These are phyloP conservation scores for Brachynemurus nebulosus DNA, from an alignment of 2,888 invertebrate genomes.

Conservation along the genomic window DNA sequence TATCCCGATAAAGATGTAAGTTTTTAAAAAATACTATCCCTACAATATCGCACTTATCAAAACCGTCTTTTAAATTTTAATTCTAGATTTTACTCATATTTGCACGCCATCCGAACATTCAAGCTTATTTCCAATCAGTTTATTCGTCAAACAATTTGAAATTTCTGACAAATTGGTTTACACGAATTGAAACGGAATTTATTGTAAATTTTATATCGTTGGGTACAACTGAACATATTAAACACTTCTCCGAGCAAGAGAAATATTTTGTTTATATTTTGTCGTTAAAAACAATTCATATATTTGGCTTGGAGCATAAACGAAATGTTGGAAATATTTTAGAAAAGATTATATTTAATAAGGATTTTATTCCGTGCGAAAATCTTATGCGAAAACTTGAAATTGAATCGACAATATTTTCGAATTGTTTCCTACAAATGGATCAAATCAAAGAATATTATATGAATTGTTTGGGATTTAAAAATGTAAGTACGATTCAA, in stretches of 20 bases:
- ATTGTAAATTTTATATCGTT: conserved; percentile 37
- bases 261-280: conserved; percentile 40
- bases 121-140: conserved; percentile 33
- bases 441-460: conserved; percentile 1
- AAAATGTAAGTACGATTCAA: not conserved
- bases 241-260: conserved; percentile 30
- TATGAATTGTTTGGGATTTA: not conserved
- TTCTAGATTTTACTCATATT: conserved; percentile 30
- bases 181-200: conserved; percentile 45
- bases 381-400: not conserved
- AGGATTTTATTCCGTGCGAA: conserved; percentile 43
- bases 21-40: not conserved
- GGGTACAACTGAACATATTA: conserved; percentile 24
- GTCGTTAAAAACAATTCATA: conserved; percentile 45
- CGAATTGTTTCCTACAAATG: not conserved
- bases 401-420: not conserved
- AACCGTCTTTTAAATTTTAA: conserved; percentile 7
- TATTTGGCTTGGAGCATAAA: conserved; percentile 43
- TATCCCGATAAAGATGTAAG: conserved; percentile 21
- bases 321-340: conserved; percentile 42
- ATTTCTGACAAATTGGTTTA: conserved; percentile 45
- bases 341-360: conserved; percentile 44
- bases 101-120: conserved; percentile 28
- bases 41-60: not conserved
- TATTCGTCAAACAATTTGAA: conserved; percentile 26